Conservation (phyloP, 2,888 invertebrate genomes). For the Tipula confusa region DNA sequence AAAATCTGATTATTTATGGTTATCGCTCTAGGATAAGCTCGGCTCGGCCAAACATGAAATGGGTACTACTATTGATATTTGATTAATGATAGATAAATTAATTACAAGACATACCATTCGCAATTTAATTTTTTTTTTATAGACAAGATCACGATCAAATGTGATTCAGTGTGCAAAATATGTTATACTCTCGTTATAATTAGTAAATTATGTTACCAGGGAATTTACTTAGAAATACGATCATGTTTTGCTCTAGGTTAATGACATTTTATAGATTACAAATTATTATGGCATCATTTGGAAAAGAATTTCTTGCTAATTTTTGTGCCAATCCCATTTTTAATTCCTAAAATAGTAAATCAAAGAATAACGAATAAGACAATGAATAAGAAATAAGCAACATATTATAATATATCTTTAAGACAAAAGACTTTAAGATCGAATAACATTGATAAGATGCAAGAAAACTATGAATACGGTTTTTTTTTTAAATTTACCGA, state of each 20-base stretch:
- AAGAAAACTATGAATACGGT: background rate
- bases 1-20: background rate
- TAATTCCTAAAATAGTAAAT: constrained; percentile 9
- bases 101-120: background rate
- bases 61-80: background rate
- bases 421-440: constrained; percentile 16
- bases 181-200: background rate
- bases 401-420: background rate
- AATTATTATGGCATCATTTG: constrained; percentile 20
- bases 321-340: constrained; percentile 9
- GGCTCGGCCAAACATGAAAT: background rate
- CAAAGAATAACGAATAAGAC: background rate
- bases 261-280: constrained; percentile 16
- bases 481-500: too few species aligned
- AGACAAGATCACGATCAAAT: constrained; percentile 5
- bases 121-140: too few species aligned
- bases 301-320: background rate
- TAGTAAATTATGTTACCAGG: background rate
- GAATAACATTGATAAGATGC: background rate
- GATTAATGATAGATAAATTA: background rate
- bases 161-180: background rate
- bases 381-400: background rate
- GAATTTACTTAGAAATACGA: background rate
- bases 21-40: background rate
- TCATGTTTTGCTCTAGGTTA: background rate